Evolutionary conservation across 1,140 invertebrate species (phyloP), one percentile per base, ranked within the genome.

Genomic region (Lethrus apterus): DNA sequence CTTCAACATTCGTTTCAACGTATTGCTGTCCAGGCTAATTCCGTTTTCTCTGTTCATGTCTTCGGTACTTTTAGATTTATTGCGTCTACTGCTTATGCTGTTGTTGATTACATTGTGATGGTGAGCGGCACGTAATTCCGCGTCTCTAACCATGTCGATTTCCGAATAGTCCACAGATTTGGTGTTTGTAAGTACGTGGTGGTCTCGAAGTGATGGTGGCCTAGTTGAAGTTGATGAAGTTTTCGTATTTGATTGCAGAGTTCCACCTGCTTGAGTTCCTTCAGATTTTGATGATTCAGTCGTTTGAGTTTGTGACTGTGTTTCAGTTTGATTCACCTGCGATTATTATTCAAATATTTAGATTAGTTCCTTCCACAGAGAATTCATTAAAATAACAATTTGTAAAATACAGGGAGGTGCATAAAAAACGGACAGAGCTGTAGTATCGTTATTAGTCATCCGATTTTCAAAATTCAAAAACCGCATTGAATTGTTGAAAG

Each of bases 1-100:
- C 58, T 94, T 93, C 50, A 96, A 70, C 86, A 96, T 93, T 32
- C 87, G 77, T 64, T 95, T 94, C 51, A 96, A 70, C 1, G 89
- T 93, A 65, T 86, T 89, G 52, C 89, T 87, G 41, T 67, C 65
- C 18, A 67, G 53, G 54, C 55, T 65, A 46, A 67, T 61, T 23
- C 67, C 66, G 54, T 73, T 73, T 48, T 75, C 69, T 52, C 72
- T 75, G 63, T 81, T 81, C 79, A 90, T 89, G 60, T 93, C 87
- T 67, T 92, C 88, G 15, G 88, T 90, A 68, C 86, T 90, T 68
- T 90, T 91, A 50, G 85, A 89, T 62, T 88, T 87, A 45, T 75
- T 83, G 56, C 82, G 77, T 15, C 78, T 68, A 17, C 42, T 48
- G 17, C 50, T 58, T 11, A 72, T 74, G 17, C 68, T 69, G 61